Percentiles rank a stretch among this genome's conserved stretches.
Evolutionary conservation across 2,113 vertebrate genomes (phyloP).

Genomic region (Brachyhypopomus occidentalis): DNA sequence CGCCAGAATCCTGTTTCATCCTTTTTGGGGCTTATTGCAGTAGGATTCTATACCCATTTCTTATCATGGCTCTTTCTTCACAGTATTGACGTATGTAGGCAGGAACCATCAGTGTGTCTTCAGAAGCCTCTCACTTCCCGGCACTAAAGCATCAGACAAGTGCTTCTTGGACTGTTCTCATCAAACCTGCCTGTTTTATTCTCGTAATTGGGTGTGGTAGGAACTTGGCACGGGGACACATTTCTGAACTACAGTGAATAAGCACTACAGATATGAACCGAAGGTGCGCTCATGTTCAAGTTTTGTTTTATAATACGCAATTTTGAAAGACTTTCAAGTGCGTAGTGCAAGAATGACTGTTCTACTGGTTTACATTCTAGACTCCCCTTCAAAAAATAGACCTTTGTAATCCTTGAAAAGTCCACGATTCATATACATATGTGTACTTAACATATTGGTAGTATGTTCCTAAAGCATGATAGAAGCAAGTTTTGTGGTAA

Average conservation of each 20-base stretch:
- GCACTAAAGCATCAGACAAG: background rate
- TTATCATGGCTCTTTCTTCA: background rate
- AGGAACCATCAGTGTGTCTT: background rate
- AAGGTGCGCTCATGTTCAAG: background rate
- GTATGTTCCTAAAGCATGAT: too few relatives aligned
- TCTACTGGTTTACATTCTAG: background rate
- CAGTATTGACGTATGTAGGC: background rate
- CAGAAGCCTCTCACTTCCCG: background rate
- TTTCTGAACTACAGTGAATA: background rate
- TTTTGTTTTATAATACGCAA: background rate
- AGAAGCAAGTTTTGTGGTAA: too few relatives aligned
- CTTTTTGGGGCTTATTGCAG: background rate
- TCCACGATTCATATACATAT: background rate
- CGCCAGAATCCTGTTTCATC: background rate
- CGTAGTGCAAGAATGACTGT: background rate
- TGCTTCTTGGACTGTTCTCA: background rate
- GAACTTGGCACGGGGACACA: background rate
- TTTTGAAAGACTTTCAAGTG: background rate
- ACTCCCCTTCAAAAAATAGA: too few relatives aligned
- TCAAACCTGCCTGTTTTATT: constrained; percentile 29
- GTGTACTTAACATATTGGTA: too few relatives aligned
- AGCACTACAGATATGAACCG: background rate
- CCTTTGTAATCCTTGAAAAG: background rate
- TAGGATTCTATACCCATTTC: background rate
- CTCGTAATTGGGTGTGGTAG: constrained; percentile 38